Evolutionary conservation across 1,140 invertebrate species (phyloP).

Genomic region (Bombus cullumanus): DNA sequence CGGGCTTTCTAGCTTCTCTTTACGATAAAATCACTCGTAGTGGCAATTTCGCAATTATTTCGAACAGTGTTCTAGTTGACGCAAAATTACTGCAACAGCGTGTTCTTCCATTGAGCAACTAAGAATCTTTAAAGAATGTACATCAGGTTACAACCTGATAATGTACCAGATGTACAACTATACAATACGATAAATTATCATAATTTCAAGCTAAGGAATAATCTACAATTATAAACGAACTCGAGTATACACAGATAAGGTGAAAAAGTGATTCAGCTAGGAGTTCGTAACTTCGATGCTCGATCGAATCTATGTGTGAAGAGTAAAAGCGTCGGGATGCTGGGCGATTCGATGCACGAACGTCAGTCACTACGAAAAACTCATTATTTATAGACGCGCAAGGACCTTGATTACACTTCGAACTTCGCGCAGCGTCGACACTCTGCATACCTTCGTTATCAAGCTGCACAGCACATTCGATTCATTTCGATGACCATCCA

Average conservation of each 20-base stretch:
- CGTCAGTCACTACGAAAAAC: slow-evolving; percentile 68
- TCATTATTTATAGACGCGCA: slow-evolving; percentile 77
- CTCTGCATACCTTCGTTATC: slow-evolving; percentile 25
- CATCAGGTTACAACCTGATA: no score
- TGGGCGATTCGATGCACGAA: slow-evolving; percentile 34
- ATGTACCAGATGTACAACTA: no score
- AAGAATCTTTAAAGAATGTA: no score
- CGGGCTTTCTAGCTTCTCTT: no score
- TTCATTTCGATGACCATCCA: not conserved
- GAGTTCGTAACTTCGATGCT: not conserved
- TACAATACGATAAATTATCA: not conserved
- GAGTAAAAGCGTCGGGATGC: slow-evolving; percentile 41
- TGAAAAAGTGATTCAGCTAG: no score
- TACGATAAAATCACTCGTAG: no score
- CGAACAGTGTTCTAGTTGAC: no score
- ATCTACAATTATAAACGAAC: not conserved
- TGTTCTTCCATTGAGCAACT: no score
- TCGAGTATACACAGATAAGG: no score
- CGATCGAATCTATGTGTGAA: slow-evolving; percentile 63
- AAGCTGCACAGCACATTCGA: not conserved
- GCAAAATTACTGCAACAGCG: no score
- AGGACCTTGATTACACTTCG: slow-evolving; percentile 75
- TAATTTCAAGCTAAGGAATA: not conserved
- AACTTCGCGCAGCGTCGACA: slow-evolving; percentile 3
- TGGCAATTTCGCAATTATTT: no score